These are phyloP conservation scores for Leptothorax acervorum DNA, from an alignment of 2,888 invertebrate species.

Conservation along the genomic window DNA sequence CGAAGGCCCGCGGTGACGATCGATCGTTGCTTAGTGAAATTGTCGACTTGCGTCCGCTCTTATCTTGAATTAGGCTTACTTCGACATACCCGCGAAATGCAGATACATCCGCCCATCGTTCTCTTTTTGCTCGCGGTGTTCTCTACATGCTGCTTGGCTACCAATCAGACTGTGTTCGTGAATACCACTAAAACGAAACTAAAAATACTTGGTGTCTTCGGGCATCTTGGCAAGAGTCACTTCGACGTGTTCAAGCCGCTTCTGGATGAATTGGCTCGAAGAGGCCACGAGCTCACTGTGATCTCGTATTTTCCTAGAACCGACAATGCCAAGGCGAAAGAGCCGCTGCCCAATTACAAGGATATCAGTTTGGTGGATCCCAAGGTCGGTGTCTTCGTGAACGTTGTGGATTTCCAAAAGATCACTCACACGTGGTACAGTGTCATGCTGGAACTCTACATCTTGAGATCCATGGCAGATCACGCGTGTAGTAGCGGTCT, in stretches of 20 bases:
- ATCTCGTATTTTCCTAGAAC: constrained; percentile 88
- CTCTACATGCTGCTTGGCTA: not conserved
- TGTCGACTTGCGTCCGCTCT: not conserved
- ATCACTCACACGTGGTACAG: constrained; percentile 22
- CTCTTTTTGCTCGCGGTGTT: not conserved
- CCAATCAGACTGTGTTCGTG: constrained; percentile 11
- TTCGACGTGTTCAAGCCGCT: constrained; percentile 89
- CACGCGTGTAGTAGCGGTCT: constrained; percentile 85
- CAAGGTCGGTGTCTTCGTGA: constrained; percentile 73
- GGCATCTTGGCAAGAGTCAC: constrained; percentile 90
- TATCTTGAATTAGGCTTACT: not conserved
- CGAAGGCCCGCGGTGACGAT: not conserved
- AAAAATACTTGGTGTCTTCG: constrained; percentile 89
- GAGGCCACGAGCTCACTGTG: constrained; percentile 90
- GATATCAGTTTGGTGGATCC: constrained; percentile 87
- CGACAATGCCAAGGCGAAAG: constrained; percentile 77
- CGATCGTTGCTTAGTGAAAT: not conserved
- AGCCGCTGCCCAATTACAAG: constrained; percentile 87
- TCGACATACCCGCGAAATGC: not conserved
- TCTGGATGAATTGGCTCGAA: constrained; percentile 87
- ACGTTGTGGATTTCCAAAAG: constrained; percentile 70
- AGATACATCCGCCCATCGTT: not conserved
- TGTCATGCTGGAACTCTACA: constrained; percentile 67
- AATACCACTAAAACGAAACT: constrained; percentile 5
- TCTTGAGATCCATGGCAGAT: constrained; percentile 79